phyloP scores from a whole-genome alignment of 92 coral and sea anemone genomes.

The Galaxea fascicularis region DNA sequence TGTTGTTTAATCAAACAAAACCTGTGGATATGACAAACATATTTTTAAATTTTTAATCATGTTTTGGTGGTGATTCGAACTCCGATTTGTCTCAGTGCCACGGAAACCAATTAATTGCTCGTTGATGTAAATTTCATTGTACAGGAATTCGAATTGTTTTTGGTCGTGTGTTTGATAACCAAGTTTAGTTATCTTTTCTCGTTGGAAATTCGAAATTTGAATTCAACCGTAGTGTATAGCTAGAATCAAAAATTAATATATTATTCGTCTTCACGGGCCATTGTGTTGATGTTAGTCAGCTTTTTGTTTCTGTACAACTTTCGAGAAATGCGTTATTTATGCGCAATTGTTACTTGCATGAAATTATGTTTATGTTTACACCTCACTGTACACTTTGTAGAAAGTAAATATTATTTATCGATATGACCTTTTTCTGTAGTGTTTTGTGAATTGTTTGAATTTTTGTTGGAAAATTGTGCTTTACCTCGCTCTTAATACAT shows the following conservation, averaged over 20 bases:
- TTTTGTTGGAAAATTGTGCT: no score
- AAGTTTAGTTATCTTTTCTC: not conserved
- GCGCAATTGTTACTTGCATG: not conserved
- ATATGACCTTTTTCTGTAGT: not conserved
- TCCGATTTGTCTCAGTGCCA: not conserved
- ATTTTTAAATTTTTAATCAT: not conserved
- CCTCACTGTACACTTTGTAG: not conserved
- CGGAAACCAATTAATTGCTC: conserved; percentile 14
- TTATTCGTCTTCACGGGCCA: not conserved
- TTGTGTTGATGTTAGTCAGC: not conserved
- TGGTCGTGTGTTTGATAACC: not conserved
- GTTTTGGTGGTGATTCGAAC: not conserved
- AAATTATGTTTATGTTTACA: not conserved
- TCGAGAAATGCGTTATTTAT: not conserved
- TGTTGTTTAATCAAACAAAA: conserved; percentile 14
- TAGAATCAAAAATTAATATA: not conserved
- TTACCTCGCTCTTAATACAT: no score
- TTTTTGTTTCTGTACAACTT: not conserved
- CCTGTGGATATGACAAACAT: not conserved
- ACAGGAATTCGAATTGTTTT: not conserved
- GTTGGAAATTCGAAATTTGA: not conserved
- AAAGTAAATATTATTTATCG: not conserved
- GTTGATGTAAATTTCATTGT: conserved; percentile 7
- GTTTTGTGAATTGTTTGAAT: not conserved
- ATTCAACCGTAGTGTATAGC: not conserved